Base-by-base conservation (phyloP, 2,797 vertebrate species). In the Enoplosus armatus region DNA sequence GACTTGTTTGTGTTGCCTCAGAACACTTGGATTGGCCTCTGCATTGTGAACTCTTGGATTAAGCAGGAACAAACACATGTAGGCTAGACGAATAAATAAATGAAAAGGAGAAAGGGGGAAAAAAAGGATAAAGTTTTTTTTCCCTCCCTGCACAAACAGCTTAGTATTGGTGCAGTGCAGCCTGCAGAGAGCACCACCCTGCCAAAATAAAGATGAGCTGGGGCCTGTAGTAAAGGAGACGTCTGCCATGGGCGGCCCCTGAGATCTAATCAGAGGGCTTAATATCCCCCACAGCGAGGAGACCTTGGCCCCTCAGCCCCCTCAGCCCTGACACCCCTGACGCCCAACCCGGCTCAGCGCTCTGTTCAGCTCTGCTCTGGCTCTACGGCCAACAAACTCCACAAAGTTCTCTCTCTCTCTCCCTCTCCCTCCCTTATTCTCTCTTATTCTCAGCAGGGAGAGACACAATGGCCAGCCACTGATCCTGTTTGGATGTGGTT, bases 231-330 rank as follows among this genome's bases (percentile, higher is more conserved):
- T 93, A 95, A 93, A 93, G 91, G 89, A 94, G 92, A 93, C 87
- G 93, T 93, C 92, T 93, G 93, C 92, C 88, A 94, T 90, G 88
- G 87, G 80, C 88, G 87, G 94, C 94, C 94, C 94, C 90, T 91
- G 94, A 95, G 94, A 95, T 94, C 94, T 93, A 95, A 95, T 95
- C 93, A 95, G 94, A 94, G 91, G 92, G 90, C 91, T 94, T 95
- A 94, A 95, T 94, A 94, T 93, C 93, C 93, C 94, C 94, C 94
- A 94, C 94, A 93, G 93, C 90, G 93, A 93, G 93, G 91, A 94
- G 91, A 92, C 93, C 93, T 93, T 93, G 93, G 93, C 94, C 92
- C 93, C 92, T 89, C 88, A 92, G 87, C 91, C 92, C 91, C 92
- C 91, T 91, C 88, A 91, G 92, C 90, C 88, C 91, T 84, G 91